Evolutionary conservation across 2,113 vertebrate species (phyloP).

Genomic region (Phoxinus phoxinus): DNA sequence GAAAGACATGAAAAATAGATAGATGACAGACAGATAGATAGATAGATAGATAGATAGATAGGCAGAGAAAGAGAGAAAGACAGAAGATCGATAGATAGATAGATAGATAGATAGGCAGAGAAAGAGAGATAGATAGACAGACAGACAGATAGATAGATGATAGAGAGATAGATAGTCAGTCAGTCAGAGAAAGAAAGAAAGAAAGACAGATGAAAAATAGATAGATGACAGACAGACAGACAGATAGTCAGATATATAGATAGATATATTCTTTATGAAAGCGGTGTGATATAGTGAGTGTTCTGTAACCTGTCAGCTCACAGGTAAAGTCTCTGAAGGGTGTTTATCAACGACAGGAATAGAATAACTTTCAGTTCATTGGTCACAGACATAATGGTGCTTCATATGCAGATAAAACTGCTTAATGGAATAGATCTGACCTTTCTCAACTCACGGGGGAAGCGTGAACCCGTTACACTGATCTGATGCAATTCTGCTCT

Average conservation of each 20-base stretch:
- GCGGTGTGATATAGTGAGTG: neutral
- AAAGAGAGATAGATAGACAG: neutral
- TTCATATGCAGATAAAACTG: slow-evolving; percentile 1
- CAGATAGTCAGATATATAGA: neutral
- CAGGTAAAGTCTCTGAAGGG: neutral
- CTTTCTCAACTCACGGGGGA: slow-evolving; percentile 5
- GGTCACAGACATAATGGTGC: slow-evolving; percentile 13
- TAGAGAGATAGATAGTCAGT: neutral
- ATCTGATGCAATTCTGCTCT: slow-evolving; percentile 9
- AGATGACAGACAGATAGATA: neutral
- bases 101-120: neutral
- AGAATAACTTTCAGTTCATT: slow-evolving; percentile 4
- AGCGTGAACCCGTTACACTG: neutral
- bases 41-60: neutral
- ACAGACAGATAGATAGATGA: too few relatives aligned
- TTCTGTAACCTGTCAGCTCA: neutral
- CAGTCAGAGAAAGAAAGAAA: too few relatives aligned
- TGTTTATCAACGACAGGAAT: neutral
- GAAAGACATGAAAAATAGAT: too few relatives aligned
- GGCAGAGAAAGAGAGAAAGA: too few relatives aligned
- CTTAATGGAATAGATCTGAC: slow-evolving; percentile 14
- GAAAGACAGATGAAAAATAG: neutral
- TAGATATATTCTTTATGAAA: neutral
- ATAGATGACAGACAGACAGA: neutral
- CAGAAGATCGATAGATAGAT: too few relatives aligned